These are phyloP conservation scores for Cervus canadensis DNA, from an alignment of 2,113 vertebrate genomes.

Conservation along the genomic window DNA sequence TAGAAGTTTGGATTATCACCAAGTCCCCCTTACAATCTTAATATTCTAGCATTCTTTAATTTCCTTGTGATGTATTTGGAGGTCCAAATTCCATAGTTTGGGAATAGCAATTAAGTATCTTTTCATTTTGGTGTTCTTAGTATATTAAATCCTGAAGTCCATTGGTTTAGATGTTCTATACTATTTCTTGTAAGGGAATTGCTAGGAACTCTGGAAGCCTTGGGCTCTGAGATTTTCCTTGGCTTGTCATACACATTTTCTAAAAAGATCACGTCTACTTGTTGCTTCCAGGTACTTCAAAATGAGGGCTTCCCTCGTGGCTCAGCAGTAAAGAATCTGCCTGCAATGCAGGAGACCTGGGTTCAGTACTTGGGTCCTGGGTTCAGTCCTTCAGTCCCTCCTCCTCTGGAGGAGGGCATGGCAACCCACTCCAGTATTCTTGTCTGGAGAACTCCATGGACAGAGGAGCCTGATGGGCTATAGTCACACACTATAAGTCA, in stretches of 20 bases:
- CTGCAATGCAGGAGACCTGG: neutral
- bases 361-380: neutral
- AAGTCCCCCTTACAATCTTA: neutral
- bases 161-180: neutral
- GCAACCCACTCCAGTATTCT: neutral
- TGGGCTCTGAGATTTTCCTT: neutral
- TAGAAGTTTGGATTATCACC: neutral
- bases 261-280: neutral
- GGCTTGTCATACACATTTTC: neutral
- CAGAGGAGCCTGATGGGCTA: neutral
- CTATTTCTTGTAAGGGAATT: conserved; percentile 6
- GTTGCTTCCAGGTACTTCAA: neutral
- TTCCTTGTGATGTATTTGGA: neutral
- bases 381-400: too few species aligned
- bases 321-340: neutral
- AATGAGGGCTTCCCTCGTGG: neutral
- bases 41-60: neutral
- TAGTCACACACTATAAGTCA: neutral
- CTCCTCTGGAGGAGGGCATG: neutral
- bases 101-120: neutral
- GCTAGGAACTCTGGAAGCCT: neutral
- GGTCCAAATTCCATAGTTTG: neutral
- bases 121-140: neutral
- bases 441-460: neutral
- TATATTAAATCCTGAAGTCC: neutral